Conservation (phyloP, 2,888 invertebrate genomes). For the Cremastinae sp. region DNA sequence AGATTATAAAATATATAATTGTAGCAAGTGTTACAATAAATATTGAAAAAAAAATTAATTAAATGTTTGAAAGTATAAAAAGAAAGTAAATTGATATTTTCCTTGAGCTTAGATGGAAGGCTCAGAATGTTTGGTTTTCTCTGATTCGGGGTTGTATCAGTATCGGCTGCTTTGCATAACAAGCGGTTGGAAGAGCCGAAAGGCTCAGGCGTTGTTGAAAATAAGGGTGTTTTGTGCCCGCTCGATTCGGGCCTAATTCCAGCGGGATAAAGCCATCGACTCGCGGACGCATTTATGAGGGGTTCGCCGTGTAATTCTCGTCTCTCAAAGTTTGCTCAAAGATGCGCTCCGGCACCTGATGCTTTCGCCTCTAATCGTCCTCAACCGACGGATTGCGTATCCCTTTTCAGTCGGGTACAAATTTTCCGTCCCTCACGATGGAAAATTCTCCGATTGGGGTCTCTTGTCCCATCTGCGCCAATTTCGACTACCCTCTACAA, state of each 20-base stretch:
- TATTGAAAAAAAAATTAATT: neutral
- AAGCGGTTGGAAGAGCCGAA: constrained; percentile 26
- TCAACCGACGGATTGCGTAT: neutral
- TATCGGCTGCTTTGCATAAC: constrained; percentile 47
- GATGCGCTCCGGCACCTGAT: constrained; percentile 51
- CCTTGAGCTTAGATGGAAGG: constrained; percentile 32
- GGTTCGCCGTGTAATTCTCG: constrained; percentile 39
- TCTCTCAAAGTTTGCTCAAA: constrained; percentile 40
- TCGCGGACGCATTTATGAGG: constrained; percentile 7
- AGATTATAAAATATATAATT: too few relatives aligned
- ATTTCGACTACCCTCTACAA: constrained; percentile 28
- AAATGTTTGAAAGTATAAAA: neutral
- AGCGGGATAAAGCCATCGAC: constrained; percentile 29
- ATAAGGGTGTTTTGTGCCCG: constrained; percentile 56
- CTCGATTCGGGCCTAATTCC: constrained; percentile 54
- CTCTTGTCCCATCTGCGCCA: constrained; percentile 74
- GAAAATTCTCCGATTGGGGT: constrained; percentile 50
- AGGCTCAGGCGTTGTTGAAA: constrained; percentile 35
- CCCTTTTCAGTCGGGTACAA: too few relatives aligned
- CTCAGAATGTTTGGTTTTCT: constrained; percentile 36
- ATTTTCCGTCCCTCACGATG: constrained; percentile 7
- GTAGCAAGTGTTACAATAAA: neutral
- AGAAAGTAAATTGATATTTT: neutral
- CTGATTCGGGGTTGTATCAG: constrained; percentile 23
- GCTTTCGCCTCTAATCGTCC: constrained; percentile 37